Evolutionary conservation across 2,113 vertebrate genomes (phyloP).

Genomic region (Steatornis caripensis): DNA sequence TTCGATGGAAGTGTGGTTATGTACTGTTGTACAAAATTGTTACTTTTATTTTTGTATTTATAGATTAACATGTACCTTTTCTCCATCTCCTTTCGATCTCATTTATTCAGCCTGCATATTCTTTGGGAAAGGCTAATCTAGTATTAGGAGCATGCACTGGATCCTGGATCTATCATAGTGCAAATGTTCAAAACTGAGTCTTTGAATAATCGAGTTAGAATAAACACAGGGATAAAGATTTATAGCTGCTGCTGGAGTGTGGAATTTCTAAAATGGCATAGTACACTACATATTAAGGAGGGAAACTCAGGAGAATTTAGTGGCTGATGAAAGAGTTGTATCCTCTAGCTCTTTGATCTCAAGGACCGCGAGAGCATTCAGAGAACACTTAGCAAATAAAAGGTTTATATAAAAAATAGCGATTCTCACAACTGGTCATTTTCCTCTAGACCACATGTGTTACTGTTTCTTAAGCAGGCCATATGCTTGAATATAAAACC

Average conservation of each 20-base stretch:
- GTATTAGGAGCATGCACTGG: background rate
- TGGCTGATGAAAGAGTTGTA: background rate
- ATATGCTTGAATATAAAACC: background rate
- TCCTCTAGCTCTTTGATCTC: background rate
- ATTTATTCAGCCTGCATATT: constrained; percentile 21
- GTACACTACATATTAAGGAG: background rate
- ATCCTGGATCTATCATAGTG: background rate
- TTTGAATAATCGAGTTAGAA: constrained; percentile 10
- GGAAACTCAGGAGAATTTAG: background rate
- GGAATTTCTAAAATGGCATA: background rate
- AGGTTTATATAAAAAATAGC: background rate
- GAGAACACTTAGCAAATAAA: background rate
- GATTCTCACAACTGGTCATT: background rate
- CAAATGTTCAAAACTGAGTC: background rate
- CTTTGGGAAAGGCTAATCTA: background rate
- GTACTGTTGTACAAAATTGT: background rate
- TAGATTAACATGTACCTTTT: background rate
- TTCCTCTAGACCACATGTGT: background rate
- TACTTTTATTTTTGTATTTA: background rate
- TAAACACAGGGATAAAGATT: background rate
- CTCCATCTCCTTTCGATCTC: background rate
- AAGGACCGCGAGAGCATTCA: background rate
- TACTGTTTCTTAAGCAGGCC: background rate
- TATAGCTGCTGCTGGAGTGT: background rate
- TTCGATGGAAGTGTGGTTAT: background rate